These are phyloP conservation scores for Atherinomorus stipes DNA, from an alignment of 2,113 vertebrate species.

Conservation along the genomic window DNA sequence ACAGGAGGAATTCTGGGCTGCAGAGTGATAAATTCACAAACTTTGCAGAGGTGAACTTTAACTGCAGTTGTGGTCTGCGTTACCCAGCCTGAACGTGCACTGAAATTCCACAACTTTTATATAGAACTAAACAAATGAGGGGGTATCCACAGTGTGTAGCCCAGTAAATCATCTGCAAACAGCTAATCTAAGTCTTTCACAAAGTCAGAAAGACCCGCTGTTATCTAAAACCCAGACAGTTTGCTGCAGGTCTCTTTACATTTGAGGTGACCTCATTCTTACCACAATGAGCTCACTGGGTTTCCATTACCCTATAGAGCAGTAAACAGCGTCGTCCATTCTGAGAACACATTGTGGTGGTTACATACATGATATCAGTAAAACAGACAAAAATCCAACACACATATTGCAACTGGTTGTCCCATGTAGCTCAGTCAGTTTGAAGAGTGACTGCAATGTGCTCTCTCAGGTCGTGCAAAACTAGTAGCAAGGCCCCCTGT, in stretches of 20 bases:
- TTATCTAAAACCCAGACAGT: conserved; percentile 68
- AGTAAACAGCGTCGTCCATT: conserved; percentile 14
- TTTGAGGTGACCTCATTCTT: conserved; percentile 74
- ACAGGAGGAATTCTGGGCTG: conserved; percentile 36
- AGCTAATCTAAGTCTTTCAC: conserved; percentile 53
- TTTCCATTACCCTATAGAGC: conserved; percentile 65
- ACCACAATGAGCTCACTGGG: conserved; percentile 60
- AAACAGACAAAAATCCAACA: conserved; percentile 9
- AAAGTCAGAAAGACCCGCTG: conserved; percentile 41
- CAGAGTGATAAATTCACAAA: conserved; percentile 20
- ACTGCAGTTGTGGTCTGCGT: not conserved
- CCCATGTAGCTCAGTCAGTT: not conserved
- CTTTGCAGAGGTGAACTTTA: conserved; percentile 11
- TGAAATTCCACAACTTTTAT: conserved; percentile 44
- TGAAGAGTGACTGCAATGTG: not conserved
- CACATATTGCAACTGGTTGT: not conserved
- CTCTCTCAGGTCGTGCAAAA: conserved; percentile 11
- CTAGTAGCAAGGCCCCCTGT: conserved; percentile 10
- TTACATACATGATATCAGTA: conserved; percentile 22
- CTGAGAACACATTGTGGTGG: conserved; percentile 26
- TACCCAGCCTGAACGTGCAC: conserved; percentile 20
- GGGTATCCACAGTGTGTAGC: conserved; percentile 10
- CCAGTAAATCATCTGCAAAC: conserved; percentile 27
- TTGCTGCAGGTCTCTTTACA: conserved; percentile 68
- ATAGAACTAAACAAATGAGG: conserved; percentile 43